phyloP scores from a whole-genome alignment of 2,888 invertebrate genomes.

The Linnaemya vulpina region DNA sequence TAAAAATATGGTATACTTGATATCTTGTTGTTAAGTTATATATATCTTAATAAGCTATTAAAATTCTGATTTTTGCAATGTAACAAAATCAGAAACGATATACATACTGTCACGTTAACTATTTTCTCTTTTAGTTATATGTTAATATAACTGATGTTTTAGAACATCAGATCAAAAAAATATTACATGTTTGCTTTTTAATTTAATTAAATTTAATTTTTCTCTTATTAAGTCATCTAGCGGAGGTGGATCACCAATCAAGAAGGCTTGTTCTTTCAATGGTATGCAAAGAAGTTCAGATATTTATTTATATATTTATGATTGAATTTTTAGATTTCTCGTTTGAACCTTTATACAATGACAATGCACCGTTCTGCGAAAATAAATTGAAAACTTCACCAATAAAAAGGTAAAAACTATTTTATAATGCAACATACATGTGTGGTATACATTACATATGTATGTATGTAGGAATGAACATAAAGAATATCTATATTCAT shows the following conservation, averaged over 20 bases:
- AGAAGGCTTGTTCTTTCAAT: conserved; percentile 4
- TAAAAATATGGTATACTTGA: background rate
- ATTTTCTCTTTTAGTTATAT: no score
- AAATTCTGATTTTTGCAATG: no score
- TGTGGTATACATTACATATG: no score
- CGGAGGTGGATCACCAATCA: conserved; percentile 11
- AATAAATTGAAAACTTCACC: background rate
- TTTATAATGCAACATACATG: background rate
- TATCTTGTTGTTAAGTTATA: no score
- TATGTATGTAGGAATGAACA: no score
- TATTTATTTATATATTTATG: background rate
- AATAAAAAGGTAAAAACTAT: conserved; percentile 20
- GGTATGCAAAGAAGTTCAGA: conserved; percentile 25
- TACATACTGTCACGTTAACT: no score
- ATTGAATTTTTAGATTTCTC: conserved; percentile 27
- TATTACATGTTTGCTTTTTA: no score
- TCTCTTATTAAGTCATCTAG: conserved; percentile 39
- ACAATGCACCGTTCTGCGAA: conserved; percentile 1
- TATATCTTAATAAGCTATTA: no score
- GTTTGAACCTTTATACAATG: background rate
- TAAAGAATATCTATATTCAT: background rate
- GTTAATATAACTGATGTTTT: no score
- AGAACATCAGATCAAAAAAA: no score
- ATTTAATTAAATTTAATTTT: background rate
- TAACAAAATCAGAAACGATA: no score